Evolutionary conservation across 2,797 vertebrate species (phyloP), one percentile per base, ranked within the genome.

Genomic region (Iguana delicatissima): DNA sequence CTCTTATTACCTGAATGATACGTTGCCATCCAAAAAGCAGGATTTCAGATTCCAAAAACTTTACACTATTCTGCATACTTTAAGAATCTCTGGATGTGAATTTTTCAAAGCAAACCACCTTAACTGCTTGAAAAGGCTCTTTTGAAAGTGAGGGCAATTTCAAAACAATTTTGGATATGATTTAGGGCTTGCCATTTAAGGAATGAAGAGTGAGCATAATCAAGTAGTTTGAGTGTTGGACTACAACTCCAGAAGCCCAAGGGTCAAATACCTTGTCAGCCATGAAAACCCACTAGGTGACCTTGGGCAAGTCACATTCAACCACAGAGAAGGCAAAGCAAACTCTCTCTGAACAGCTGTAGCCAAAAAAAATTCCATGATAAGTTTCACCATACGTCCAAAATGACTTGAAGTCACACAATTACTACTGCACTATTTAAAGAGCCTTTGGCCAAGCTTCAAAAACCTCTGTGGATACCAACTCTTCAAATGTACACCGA

Each of bases 1-100:
- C 82, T 35, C 2, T 73, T 10, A 0, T 16, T 80, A 6, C 67
- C 0, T 0, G 1, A 85, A 84, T 1, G 26, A 26, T 83, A 38
- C 32, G 8, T 3, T 35, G 62, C 52, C 80, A 32, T 55, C 57
- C 32, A 12, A 82, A 73, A 38, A 9, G 2, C 32, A 35, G 14
- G 4, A 38, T 22, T 20, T 18, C 76, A 50, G 55, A 74, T 74
- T 26, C 57, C 76, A 52, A 64, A 9, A 83, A 64, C 0, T 22
- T 67, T 90, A 42, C 14, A 35, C 22, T 14, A 32, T 74, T 59
- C 14, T 62, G 12, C 35, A 38, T 84, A 42, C 46, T 24, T 69
- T 85, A 81, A 13, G 26, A 22, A 46, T 14, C 5, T 76, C 7
- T 76, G 55, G 14, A 14, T 32, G 16, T 50, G 42, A 38, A 5